These are phyloP conservation scores for Bacillus rossius DNA, from an alignment of 1,140 invertebrate genomes.

Conservation along the genomic window DNA sequence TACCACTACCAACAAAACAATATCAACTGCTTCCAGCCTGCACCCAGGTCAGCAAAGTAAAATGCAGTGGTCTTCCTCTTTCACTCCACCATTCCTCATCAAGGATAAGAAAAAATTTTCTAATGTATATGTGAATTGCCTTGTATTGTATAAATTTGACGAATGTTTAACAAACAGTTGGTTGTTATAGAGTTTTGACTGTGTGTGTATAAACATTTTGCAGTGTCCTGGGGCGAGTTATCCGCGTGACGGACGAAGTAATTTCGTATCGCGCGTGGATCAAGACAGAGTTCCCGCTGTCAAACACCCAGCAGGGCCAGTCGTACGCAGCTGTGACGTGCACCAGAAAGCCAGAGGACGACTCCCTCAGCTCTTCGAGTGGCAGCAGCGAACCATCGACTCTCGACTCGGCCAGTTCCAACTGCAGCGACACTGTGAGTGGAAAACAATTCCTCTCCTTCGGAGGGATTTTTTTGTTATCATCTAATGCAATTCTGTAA, in stretches of 20 bases:
- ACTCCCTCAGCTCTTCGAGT: conserved; percentile 4
- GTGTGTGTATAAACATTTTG: conserved; percentile 12
- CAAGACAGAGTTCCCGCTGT: conserved; percentile 51
- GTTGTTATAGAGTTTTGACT: too few relatives aligned
- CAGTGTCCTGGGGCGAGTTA: conserved; percentile 82
- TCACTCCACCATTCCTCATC: too few relatives aligned
- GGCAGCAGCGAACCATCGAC: conserved; percentile 8
- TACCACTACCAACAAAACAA: too few relatives aligned
- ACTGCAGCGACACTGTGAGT: neutral
- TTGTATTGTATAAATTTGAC: too few relatives aligned
- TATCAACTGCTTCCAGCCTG: too few relatives aligned
- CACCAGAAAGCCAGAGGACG: conserved; percentile 2
- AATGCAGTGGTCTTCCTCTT: too few relatives aligned
- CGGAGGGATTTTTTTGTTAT: too few relatives aligned
- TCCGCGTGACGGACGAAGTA: conserved; percentile 90
- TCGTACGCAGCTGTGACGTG: conserved; percentile 3
- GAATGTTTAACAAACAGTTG: too few relatives aligned
- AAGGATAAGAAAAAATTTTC: too few relatives aligned
- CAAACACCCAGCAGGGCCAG: neutral
- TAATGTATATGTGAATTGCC: too few relatives aligned
- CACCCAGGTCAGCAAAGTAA: too few relatives aligned
- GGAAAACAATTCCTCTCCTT: neutral
- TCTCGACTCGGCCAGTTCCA: conserved; percentile 9
- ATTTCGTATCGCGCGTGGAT: conserved; percentile 82
- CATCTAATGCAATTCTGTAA: too few relatives aligned